Evolutionary conservation across 2,888 invertebrate genomes (phyloP).

Genomic region (Plusia festucae): DNA sequence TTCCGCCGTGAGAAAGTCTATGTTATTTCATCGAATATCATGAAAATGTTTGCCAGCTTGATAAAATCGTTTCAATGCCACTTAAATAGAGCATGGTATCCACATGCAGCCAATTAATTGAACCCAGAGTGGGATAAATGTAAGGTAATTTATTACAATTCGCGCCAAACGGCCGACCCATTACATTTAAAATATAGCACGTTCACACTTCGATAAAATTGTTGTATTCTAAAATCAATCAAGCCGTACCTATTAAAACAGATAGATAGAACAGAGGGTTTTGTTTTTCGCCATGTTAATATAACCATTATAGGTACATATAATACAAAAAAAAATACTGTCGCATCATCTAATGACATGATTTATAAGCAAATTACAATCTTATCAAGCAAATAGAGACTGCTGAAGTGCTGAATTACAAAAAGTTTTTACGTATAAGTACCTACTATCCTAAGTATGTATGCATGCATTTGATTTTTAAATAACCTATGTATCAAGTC

Average conservation of each 20-base stretch:
- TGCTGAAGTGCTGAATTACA: too few species aligned
- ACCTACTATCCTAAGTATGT: too few species aligned
- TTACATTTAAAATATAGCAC: constrained; percentile 84
- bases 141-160: constrained; percentile 82
- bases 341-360: too few species aligned
- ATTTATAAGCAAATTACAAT: too few species aligned
- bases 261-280: not conserved
- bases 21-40: not conserved
- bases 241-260: not conserved
- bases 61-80: constrained; percentile 49
- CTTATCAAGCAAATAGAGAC: too few species aligned
- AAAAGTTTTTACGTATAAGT: too few species aligned
- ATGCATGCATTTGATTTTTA: too few species aligned
- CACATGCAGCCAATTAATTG: constrained; percentile 80
- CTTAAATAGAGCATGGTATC: constrained; percentile 58
- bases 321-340: too few species aligned
- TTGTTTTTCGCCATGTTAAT: not conserved
- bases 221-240: constrained; percentile 61
- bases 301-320: too few species aligned
- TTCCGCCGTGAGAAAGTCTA: not conserved
- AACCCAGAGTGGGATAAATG: constrained; percentile 80
- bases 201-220: constrained; percentile 73
- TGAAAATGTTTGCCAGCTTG: constrained; percentile 24
- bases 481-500: too few species aligned
- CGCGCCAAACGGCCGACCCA: constrained; percentile 75